Evolutionary conservation across 2,113 vertebrate genomes (phyloP).

Genomic region (Gadus macrocephalus): DNA sequence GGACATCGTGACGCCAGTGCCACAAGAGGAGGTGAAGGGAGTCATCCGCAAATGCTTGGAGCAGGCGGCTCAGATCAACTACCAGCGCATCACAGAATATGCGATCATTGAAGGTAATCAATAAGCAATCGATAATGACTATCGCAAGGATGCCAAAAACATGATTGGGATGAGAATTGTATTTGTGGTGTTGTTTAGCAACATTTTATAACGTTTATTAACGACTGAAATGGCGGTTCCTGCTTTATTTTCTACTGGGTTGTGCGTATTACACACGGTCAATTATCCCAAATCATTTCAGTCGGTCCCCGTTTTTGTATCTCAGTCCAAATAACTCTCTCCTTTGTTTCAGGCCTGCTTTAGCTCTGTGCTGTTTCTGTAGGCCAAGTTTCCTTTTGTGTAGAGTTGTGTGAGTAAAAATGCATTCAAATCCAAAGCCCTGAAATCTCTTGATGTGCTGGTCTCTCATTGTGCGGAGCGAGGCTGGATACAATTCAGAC

Average conservation of each 20-base stretch:
- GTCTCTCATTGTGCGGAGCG: slow-evolving; percentile 86
- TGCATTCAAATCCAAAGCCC: slow-evolving; percentile 99
- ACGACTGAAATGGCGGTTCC: no score
- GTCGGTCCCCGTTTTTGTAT: slow-evolving; percentile 47
- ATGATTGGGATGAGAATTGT: no score
- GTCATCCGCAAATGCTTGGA: slow-evolving; percentile 99
- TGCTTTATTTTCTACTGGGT: neutral
- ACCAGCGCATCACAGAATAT: slow-evolving; percentile 93
- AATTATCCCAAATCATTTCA: slow-evolving; percentile 39
- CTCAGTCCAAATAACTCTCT: slow-evolving; percentile 69
- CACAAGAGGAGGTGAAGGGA: slow-evolving; percentile 96
- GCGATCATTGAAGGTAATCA: slow-evolving; percentile 97
- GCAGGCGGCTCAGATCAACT: slow-evolving; percentile 97
- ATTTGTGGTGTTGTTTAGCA: no score
- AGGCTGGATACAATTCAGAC: slow-evolving; percentile 64
- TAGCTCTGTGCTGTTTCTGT: slow-evolving; percentile 70
- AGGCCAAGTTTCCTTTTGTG: slow-evolving; percentile 77
- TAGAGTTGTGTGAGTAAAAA: slow-evolving; percentile 99
- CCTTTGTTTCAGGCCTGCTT: slow-evolving; percentile 74
- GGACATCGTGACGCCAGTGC: slow-evolving; percentile 98
- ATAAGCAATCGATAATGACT: no score
- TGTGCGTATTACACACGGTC: slow-evolving; percentile 18
- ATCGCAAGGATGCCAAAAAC: no score
- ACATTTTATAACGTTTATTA: no score
- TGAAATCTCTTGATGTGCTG: slow-evolving; percentile 77